A percentile compares a stretch with the other conserved stretches of the same genome.
phyloP scores from a whole-genome alignment of 2,888 invertebrate genomes.

The Tuta absoluta region DNA sequence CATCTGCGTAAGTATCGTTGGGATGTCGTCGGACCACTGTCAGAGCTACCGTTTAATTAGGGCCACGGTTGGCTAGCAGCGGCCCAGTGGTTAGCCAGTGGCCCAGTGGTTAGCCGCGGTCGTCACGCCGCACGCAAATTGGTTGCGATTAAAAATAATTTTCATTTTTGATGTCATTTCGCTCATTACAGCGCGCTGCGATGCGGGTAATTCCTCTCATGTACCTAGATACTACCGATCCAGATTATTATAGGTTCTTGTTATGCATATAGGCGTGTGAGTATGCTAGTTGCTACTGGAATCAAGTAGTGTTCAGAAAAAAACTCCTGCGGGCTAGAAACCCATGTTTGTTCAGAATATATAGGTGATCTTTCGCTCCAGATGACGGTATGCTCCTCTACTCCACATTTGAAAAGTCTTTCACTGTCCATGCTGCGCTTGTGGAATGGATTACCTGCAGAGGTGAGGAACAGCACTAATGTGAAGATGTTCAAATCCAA shows the following conservation, averaged over 20 bases:
- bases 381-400: too few relatives aligned
- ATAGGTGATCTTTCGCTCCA: too few relatives aligned
- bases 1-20: conserved; percentile 14
- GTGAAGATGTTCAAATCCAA: too few relatives aligned
- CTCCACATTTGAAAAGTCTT: too few relatives aligned
- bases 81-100: conserved; percentile 58
- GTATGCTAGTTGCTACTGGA: not conserved
- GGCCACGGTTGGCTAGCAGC: conserved; percentile 64
- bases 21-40: conserved; percentile 36
- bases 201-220: conserved; percentile 66
- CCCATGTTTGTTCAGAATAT: too few relatives aligned
- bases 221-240: conserved; percentile 15
- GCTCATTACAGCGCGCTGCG: conserved; percentile 62
- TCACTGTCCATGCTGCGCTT: too few relatives aligned
- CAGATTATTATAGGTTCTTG: not conserved
- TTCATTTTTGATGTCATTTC: conserved; percentile 79
- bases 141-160: conserved; percentile 79
- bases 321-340: too few relatives aligned
- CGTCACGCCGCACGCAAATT: conserved; percentile 69
- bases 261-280: conserved; percentile 25
- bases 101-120: conserved; percentile 53
- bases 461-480: too few relatives aligned
- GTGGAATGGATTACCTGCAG: too few relatives aligned
- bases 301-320: too few relatives aligned
- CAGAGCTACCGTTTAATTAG: conserved; percentile 71